Percentiles rank a stretch among this genome's conserved stretches.
Evolutionary conservation across 2,888 invertebrate species (phyloP).

Genomic region (Drosophila mulleri): DNA sequence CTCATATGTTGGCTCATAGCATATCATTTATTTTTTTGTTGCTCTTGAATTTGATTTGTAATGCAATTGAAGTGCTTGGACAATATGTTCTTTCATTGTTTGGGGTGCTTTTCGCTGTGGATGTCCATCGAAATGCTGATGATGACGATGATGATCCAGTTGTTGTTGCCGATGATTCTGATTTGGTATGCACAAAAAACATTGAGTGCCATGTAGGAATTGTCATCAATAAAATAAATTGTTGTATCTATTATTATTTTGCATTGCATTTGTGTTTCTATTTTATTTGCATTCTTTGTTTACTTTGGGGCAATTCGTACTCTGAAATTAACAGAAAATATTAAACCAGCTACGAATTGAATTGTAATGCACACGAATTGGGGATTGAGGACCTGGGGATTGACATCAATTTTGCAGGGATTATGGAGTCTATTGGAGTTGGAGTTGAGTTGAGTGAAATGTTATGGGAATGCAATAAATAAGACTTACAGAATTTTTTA

Average conservation of each 20-base stretch:
- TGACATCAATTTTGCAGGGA: conserved; percentile 38
- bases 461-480: conserved; percentile 6
- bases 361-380: neutral
- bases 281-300: conserved; percentile 23
- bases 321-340: conserved; percentile 52
- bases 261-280: conserved; percentile 13
- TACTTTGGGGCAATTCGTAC: conserved; percentile 22
- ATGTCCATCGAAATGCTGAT: conserved; percentile 14
- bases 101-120: conserved; percentile 32
- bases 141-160: conserved; percentile 8
- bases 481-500: conserved; percentile 2
- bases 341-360: conserved; percentile 20
- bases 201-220: conserved; percentile 49
- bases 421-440: conserved; percentile 19
- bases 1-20: no score
- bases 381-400: conserved; percentile 2
- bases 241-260: conserved; percentile 48
- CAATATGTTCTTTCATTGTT: conserved; percentile 48
- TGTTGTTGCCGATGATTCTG: conserved; percentile 36
- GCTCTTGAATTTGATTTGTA: conserved; percentile 42
- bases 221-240: conserved; percentile 75
- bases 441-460: neutral
- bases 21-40: conserved; percentile 7
- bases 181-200: conserved; percentile 75
- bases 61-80: conserved; percentile 61